phyloP scores from a whole-genome alignment of 2,797 vertebrate genomes.

The Rhynchonycteris naso region DNA sequence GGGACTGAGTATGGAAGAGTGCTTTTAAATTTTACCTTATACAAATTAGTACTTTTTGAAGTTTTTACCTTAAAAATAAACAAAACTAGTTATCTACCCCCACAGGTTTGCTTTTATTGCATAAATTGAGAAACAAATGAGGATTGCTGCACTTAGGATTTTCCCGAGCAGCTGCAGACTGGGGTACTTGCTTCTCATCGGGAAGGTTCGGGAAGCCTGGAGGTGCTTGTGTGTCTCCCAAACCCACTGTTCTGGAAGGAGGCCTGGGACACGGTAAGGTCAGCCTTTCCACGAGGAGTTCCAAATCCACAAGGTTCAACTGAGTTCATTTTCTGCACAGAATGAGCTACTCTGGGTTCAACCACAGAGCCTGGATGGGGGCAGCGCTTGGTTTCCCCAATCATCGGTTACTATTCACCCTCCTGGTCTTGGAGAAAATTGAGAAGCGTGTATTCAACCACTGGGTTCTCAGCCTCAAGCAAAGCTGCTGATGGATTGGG shows the following conservation, averaged over 20 bases:
- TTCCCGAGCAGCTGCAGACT: not conserved
- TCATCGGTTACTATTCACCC: conserved; percentile 26
- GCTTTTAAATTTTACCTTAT: conserved; percentile 40
- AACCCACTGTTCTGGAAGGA: conserved; percentile 25
- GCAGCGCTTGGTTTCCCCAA: conserved; percentile 23
- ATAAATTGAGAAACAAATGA: not conserved
- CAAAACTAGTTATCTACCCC: not conserved
- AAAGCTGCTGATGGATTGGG: not conserved
- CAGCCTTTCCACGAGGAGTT: conserved; percentile 62
- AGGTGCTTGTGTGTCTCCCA: conserved; percentile 13
- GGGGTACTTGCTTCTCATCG: not conserved
- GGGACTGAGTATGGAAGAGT: not conserved
- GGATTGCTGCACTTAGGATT: not conserved
- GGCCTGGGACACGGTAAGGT: not conserved
- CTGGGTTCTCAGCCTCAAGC: not conserved
- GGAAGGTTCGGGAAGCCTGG: not conserved
- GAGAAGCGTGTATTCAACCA: conserved; percentile 20
- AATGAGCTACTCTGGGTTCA: conserved; percentile 35
- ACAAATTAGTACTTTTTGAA: not conserved
- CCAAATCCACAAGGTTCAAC: conserved; percentile 69
- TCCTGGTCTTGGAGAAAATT: conserved; percentile 52
- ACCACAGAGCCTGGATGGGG: conserved; percentile 43
- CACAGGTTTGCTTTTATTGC: not conserved
- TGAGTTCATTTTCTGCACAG: conserved; percentile 53
- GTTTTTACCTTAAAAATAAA: not conserved